phyloP scores from a whole-genome alignment of 2,888 invertebrate species.

The Teinopalpus imperialis region DNA sequence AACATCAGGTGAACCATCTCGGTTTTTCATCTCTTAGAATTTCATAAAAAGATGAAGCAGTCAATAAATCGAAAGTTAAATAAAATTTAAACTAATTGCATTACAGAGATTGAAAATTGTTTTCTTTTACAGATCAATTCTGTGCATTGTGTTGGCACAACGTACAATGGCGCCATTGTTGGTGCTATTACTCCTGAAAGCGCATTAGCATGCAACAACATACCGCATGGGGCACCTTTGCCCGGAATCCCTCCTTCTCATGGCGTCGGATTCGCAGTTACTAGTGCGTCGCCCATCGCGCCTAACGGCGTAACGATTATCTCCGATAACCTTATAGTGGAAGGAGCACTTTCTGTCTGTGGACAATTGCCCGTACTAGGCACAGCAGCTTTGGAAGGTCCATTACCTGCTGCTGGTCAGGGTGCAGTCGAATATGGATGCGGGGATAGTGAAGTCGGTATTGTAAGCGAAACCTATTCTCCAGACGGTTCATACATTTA shows the following conservation, averaged over 20 bases:
- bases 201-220: background rate
- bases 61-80: too few species aligned
- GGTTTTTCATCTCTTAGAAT: too few species aligned
- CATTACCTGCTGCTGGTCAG: slow-evolving; percentile 39
- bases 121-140: slow-evolving; percentile 14
- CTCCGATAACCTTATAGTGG: slow-evolving; percentile 43
- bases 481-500: slow-evolving; percentile 17
- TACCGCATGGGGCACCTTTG: slow-evolving; percentile 5
- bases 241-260: slow-evolving; percentile 10
- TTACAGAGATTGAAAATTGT: too few species aligned
- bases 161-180: slow-evolving; percentile 11
- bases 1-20: too few species aligned
- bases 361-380: slow-evolving; percentile 47
- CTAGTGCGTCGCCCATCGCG: slow-evolving; percentile 41
- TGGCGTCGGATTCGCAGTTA: slow-evolving; percentile 32
- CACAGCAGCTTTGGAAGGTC: slow-evolving; percentile 43
- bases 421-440: slow-evolving; percentile 37
- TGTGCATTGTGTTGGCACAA: slow-evolving; percentile 13
- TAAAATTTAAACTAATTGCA: too few species aligned
- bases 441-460: slow-evolving; percentile 27
- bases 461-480: slow-evolving; percentile 8
- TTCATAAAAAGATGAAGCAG: too few species aligned
- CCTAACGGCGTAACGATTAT: slow-evolving; percentile 42
- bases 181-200: slow-evolving; percentile 1
- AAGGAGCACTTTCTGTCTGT: slow-evolving; percentile 40